Evolutionary conservation across 2,113 vertebrate species (phyloP).

Genomic region (Tragelaphus strepsiceros): DNA sequence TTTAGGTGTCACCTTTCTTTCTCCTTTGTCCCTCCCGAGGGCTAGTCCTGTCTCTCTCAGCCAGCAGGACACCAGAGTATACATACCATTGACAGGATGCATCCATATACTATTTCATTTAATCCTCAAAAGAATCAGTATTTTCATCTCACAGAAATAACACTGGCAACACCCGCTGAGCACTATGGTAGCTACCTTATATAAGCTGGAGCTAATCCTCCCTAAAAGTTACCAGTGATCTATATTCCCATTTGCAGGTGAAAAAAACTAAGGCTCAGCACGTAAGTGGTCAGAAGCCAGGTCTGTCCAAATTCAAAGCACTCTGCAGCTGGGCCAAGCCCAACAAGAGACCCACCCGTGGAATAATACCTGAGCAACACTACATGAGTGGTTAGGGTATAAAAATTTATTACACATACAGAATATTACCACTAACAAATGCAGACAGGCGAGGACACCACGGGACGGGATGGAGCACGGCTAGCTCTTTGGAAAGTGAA

Average conservation of each 20-base stretch:
- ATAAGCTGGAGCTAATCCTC: not conserved
- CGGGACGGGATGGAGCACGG: constrained; percentile 49
- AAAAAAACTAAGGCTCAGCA: not conserved
- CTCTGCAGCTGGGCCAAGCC: not conserved
- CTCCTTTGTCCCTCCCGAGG: not conserved
- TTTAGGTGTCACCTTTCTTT: not conserved
- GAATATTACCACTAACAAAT: constrained; percentile 77
- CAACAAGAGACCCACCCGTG: not conserved
- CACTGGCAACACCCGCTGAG: not conserved
- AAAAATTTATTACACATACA: constrained; percentile 86
- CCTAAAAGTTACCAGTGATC: not conserved
- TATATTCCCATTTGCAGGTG: not conserved
- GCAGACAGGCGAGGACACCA: constrained; percentile 66
- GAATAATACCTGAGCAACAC: constrained; percentile 42
- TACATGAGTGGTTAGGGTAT: constrained; percentile 70
- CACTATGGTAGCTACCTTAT: not conserved
- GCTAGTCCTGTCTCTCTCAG: not conserved
- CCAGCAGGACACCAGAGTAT: not conserved
- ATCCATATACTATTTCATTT: not conserved
- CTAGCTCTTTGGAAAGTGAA: constrained; percentile 63
- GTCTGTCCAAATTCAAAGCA: not conserved
- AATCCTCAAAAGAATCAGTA: not conserved
- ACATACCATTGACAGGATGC: fast-evolving
- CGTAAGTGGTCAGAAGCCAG: not conserved
- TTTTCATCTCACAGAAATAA: not conserved